Evolutionary conservation across 2,113 vertebrate genomes (phyloP), one percentile per base, ranked within the genome.

Genomic region (Baryphthengus martii): DNA sequence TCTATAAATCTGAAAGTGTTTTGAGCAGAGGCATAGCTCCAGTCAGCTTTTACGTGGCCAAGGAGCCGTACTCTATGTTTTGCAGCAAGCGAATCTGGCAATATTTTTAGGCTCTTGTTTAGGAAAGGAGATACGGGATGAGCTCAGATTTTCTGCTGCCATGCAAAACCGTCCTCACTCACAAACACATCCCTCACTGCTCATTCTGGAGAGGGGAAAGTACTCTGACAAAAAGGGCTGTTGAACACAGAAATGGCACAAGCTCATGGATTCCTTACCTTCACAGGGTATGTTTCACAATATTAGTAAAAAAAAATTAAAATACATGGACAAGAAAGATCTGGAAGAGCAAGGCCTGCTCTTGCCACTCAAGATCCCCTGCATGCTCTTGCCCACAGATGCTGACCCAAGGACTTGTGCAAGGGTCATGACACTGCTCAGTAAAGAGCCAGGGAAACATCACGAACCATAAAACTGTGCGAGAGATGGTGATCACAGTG

Each of bases 281-380:
- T 59, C 65, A 33, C 11, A 33, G 45, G 29, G 8, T 19, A 45
- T 5, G 9, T 44, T 89, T 73, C 33, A 47, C 35, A 71, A 81
- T 12, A 70, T 25, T 7, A 19, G 26, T 40, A 29, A 59, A 3
- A 16, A 28, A 21, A 23, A 10, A 24, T n/a, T 31, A 24, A 47
- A n/a, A 13, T 8, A 45, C 16, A 44, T 17, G 19, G n/a, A 26
- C 18, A 33, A 29, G 29, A 26, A 55, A 37, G 16, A 62, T 50
- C 13, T 50, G 33, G 61, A 89, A 70, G 3, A 62, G 21, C n/a
- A 40, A 77, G 33, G 16, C 44, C 10, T 77, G 31, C 40, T 63
- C 55, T 63, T 0, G 0, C 24, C 31, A 10, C 13, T n/a, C 2
- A 0, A 55, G 39, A 28, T 68, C 42, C 18, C 44, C 37, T 24